Evolutionary conservation across 2,888 invertebrate genomes (phyloP).

Genomic region (Cryptops parisi): DNA sequence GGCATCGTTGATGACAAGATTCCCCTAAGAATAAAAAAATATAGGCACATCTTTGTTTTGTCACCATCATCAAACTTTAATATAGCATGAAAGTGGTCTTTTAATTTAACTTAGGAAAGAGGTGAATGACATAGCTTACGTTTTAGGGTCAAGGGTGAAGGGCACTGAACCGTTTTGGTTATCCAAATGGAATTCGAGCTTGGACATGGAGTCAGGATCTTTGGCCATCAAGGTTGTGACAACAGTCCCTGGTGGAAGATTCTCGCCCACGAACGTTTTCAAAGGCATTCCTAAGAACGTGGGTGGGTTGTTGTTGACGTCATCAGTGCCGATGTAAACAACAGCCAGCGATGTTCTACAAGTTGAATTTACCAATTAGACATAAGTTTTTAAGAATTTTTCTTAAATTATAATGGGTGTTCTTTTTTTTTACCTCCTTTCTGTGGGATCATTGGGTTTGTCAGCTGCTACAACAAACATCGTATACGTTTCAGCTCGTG

Average conservation of each 20-base stretch:
- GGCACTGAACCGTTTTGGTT: constrained; percentile 6
- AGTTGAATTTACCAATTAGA: neutral
- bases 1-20: constrained; percentile 12
- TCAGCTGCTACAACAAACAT: constrained; percentile 72
- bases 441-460: constrained; percentile 67
- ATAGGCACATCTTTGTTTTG: too few relatives aligned
- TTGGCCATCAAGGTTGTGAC: constrained; percentile 12
- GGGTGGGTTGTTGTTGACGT: constrained; percentile 21
- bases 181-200: neutral
- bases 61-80: too few relatives aligned
- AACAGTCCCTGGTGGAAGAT: constrained; percentile 15
- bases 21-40: constrained; percentile 10
- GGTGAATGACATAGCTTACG: too few relatives aligned
- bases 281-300: constrained; percentile 17
- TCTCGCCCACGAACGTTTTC: constrained; percentile 16
- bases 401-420: too few relatives aligned
- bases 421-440: constrained; percentile 49
- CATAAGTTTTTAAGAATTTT: neutral
- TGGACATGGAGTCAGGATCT: constrained; percentile 6
- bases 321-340: constrained; percentile 18
- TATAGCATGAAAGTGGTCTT: too few relatives aligned
- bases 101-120: too few relatives aligned
- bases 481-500: constrained; percentile 42
- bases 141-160: constrained; percentile 2
- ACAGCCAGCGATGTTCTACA: constrained; percentile 16